Conservation (phyloP, 1,140 invertebrate genomes). For the Eulimnadia texana region DNA sequence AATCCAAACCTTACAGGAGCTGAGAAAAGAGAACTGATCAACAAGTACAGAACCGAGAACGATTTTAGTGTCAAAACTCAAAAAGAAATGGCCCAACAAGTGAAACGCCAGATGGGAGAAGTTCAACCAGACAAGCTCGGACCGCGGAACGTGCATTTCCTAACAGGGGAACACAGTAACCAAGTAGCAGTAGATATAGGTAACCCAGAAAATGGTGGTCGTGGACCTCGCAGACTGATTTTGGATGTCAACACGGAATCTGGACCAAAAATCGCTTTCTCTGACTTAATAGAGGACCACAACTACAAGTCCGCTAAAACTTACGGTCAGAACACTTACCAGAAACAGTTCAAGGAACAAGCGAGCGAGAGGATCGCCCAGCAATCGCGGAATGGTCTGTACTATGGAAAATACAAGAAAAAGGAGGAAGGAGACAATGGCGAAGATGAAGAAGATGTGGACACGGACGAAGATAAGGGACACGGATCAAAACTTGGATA, state of each 20-base stretch:
- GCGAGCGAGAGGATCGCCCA: too few relatives aligned
- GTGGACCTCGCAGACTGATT: background rate
- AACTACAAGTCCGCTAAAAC: background rate
- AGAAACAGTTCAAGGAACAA: background rate
- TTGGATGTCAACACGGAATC: background rate
- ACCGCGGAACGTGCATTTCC: background rate
- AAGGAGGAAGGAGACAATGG: too few relatives aligned
- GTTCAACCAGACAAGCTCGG: background rate
- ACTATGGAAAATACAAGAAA: too few relatives aligned
- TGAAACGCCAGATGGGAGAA: background rate
- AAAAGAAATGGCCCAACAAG: background rate
- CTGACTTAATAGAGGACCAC: background rate
- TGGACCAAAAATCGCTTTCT: background rate
- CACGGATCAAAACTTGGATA: too few relatives aligned
- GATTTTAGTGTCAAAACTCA: background rate
- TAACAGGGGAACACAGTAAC: background rate
- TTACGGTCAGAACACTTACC: background rate
- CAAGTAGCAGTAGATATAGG: slow-evolving; percentile 1
- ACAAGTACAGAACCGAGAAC: background rate
- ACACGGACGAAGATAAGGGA: too few relatives aligned
- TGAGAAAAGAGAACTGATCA: background rate
- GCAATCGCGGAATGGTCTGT: too few relatives aligned
- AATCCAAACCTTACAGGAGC: background rate
- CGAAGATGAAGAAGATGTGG: too few relatives aligned
- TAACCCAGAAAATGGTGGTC: background rate